Evolutionary conservation across 2,797 vertebrate species (phyloP).

Genomic region (Miichthys miiuy): DNA sequence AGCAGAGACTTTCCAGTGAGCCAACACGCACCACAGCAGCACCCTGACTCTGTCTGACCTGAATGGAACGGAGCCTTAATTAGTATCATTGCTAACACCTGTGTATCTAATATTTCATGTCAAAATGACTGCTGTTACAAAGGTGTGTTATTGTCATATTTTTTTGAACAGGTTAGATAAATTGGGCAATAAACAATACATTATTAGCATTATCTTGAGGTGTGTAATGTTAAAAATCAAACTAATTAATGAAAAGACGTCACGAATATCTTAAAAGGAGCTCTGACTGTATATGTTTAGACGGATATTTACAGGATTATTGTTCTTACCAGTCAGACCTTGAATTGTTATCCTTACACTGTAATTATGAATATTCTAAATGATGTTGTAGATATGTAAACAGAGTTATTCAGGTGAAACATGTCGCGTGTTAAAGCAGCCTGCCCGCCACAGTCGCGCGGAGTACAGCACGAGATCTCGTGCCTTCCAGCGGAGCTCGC

Average conservation of each 20-base stretch:
- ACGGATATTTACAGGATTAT: neutral
- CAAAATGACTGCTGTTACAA: too few species aligned
- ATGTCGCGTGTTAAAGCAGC: neutral
- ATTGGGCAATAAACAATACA: neutral
- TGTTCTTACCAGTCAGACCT: neutral
- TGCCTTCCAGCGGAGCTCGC: conserved; percentile 24
- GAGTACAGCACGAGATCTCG: conserved; percentile 56
- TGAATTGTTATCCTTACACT: neutral
- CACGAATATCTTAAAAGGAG: neutral
- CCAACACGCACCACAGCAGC: too few species aligned
- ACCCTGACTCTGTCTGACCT: too few species aligned
- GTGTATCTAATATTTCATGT: too few species aligned
- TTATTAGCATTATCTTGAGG: neutral
- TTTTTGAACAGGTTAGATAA: too few species aligned
- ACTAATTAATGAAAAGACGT: neutral
- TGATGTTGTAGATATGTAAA: neutral
- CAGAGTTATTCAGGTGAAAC: neutral
- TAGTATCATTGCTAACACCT: too few species aligned
- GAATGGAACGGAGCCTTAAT: too few species aligned
- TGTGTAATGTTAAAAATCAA: too few species aligned
- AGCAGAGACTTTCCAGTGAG: too few species aligned
- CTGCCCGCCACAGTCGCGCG: conserved; percentile 34
- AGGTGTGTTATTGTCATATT: too few species aligned
- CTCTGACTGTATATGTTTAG: neutral
- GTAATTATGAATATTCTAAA: too few species aligned